Evolutionary conservation across 1,140 invertebrate genomes (phyloP).

Genomic region (Hylaeus anthracinus): DNA sequence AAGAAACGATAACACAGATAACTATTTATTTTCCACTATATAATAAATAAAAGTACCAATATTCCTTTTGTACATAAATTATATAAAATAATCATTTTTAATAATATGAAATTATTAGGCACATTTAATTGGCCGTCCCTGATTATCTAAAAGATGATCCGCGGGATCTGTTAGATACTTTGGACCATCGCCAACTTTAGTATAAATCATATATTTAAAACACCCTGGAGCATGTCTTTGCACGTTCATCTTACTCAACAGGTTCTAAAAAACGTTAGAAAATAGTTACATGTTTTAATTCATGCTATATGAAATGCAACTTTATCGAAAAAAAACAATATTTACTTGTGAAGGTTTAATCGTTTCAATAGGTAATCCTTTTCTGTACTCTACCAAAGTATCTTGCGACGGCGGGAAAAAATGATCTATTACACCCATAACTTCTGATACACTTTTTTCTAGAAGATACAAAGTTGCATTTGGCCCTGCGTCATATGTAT

Average conservation of each 20-base stretch:
- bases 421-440: conserved; percentile 85
- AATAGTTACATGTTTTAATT: not conserved
- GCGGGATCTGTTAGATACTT: conserved; percentile 78
- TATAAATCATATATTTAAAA: conserved; percentile 93
- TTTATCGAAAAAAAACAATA: not conserved
- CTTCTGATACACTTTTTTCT: conserved; percentile 87
- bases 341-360: conserved; percentile 68
- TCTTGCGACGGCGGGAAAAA: conserved; percentile 85
- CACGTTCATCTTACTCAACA: conserved; percentile 76
- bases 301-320: not conserved
- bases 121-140: conserved; percentile 62
- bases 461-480: conserved; percentile 96
- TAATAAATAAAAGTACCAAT: conserved; percentile 21
- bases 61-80: not conserved
- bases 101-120: conserved; percentile 2
- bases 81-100: not conserved
- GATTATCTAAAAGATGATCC: conserved; percentile 82
- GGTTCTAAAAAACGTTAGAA: conserved; percentile 73
- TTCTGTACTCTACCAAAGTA: conserved; percentile 80
- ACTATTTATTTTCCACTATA: not conserved
- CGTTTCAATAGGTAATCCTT: conserved; percentile 80
- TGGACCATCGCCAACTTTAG: conserved; percentile 88
- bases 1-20: not conserved
- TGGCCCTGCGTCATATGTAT: conserved; percentile 98
- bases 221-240: conserved; percentile 80